Base-by-base conservation (phyloP, 35 echinoderm and acorn worm genomes). In the Ophioderma brevispina region DNA sequence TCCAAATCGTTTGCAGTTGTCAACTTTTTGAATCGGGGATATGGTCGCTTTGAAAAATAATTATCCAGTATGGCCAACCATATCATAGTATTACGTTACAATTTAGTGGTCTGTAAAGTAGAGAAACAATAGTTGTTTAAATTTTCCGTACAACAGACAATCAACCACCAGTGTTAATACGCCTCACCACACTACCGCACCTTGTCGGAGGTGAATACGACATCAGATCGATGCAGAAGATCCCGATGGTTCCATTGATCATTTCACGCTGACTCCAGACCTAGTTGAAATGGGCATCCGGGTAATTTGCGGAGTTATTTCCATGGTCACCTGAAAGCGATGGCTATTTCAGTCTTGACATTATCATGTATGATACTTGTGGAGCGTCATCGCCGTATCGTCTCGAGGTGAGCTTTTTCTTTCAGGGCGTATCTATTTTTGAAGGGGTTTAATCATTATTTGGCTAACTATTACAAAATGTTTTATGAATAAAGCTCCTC, bases 181-280 rank as follows among this genome's bases (percentile, higher is more conserved):
- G 70, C 79, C 2, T 37, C 30, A 21, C 85, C 4, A 52, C 32
- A 0, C 70, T 93, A n/a, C 14, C 64, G 37, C 25, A 89, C 86
- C 6, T 89, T 36, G 78, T 87, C n/a, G 80, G 80, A 0, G 59
- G 75, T n/a, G 40, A 39, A 75, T 93, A 35, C 89, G 49, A 8
- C 80, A 93, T 32, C 92, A 93, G 33, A 70, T 93, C 33, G 50
- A 81, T 21, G 86, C 86, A 35, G 55, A 75, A 50, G 92, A 93
- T 40, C 92, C 92, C 10, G 86, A 93, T 35, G 56, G 70, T 38
- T 19, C 80, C 5, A 56, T 23, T 32, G 38, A 89, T 32, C 32
- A 75, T 23, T 93, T 89, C 70, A 43, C 79, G 11, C 36, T 93
- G 17, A 59, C 28, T 33, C 38, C 31, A 0, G 55, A 56, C 17